Base-by-base conservation (phyloP, 2,888 invertebrate genomes). In the Chironomus tentans region DNA sequence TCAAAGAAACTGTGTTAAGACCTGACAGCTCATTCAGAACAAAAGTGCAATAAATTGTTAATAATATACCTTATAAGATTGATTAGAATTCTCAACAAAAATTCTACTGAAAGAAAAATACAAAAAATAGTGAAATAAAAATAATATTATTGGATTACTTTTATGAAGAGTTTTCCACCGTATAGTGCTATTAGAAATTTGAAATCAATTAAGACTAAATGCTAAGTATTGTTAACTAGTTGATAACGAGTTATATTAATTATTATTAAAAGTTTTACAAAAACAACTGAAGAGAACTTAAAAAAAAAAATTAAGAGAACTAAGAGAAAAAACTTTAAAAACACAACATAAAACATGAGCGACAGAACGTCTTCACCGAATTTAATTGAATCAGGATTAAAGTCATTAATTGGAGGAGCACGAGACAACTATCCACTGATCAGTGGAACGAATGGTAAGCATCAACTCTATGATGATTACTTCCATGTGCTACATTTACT, bases 361-460 rank as follows among this genome's bases (percentile, higher is more conserved):
- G 92, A 92, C 89, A 92, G 92, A 89, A 92, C 92, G 88, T 90
- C 90, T 86, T 93, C 92, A 87, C 92, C 92, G 85, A 92, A 91
- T 88, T 89, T 93, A 85, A 90, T 92, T 87, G 92, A 93, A 88
- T 91, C 91, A 87, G 92, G 92, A 87, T 88, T 91, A 84, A 92
- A 93, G 89, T 92, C 92, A 82, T 90, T 92, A 86, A 90, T 93
- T 85, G 83, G 84, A 80, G 83, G 84, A 80, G 90, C 92, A 84
- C 91, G 92, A 84, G 91, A 91, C 87, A 90, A 91, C 85, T 91
- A 89, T 86, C 91, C 91, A 81, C 87, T 91, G 80, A 89, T 91
- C 83, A 91, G 90, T 87, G 91, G 91, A 87, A 88, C 91, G 85
- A 88, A 89, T 88, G 85, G 84, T 84, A 79, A 84, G 84, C 82